Evolutionary conservation across 1,140 invertebrate species (phyloP), one percentile per base, ranked within the genome.

Genomic region (Drosophila varians): DNA sequence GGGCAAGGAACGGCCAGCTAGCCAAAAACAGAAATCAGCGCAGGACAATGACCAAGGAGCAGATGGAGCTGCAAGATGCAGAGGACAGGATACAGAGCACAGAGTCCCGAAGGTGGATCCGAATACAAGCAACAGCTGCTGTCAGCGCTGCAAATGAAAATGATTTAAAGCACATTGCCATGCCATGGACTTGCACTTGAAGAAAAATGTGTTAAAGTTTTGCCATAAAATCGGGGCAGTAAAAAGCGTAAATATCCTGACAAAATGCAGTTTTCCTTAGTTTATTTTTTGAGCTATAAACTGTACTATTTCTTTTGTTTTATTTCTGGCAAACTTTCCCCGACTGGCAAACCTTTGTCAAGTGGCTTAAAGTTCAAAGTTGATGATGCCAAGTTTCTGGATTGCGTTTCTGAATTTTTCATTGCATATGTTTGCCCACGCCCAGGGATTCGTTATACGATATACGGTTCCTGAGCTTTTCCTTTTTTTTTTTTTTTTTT

Each of bases 151-250:
- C 66, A 87, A 87, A 80, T 87, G 82, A 86, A 87, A 86, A 87
- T 87, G 82, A 87, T 87, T 87, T 87, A 87, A 77, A 87, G 82
- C 80, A 80, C 68, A 86, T 76, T 71, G 47, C 45, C 34, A 56
- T 4, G 28, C n/a, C n/a, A n/a, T n/a, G 0, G 0, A 28, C 0
- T 36, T 36, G 3, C 14, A 3, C 11, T 26, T 28, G 9, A 1
- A 53, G 23, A 1, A 14, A 1, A 1, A n/a, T n/a, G n/a, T n/a
- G n/a, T n/a, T n/a, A n/a, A n/a, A n/a, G n/a, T n/a, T n/a, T n/a
- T n/a, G n/a, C n/a, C n/a, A n/a, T n/a, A n/a, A n/a, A n/a, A n/a
- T n/a, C n/a, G n/a, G n/a, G n/a, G n/a, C n/a, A n/a, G n/a, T n/a
- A n/a, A n/a, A n/a, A n/a, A n/a, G n/a, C n/a, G n/a, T n/a, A n/a